Evolutionary conservation across 2,113 vertebrate species (phyloP).

Genomic region (Sturnus vulgaris): DNA sequence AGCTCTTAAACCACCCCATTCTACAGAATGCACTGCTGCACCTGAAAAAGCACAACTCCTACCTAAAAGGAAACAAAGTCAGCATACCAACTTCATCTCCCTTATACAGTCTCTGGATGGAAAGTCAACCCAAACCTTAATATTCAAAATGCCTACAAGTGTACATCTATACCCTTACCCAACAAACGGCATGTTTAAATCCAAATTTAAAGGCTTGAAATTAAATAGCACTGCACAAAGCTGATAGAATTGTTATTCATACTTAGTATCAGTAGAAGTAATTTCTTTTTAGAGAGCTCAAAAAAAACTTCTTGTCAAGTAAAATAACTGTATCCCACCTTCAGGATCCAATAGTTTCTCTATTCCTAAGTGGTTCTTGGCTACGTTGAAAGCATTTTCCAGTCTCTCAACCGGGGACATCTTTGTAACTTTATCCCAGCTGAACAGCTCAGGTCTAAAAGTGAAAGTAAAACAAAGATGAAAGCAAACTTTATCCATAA

Average conservation of each 20-base stretch:
- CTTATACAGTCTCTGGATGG: neutral
- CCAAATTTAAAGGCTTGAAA: neutral
- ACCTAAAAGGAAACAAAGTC: neutral
- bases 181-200: neutral
- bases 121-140: neutral
- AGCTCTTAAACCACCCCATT: neutral
- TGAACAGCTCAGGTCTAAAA: slow-evolving; percentile 86
- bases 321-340: slow-evolving; percentile 74
- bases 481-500: neutral
- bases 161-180: neutral
- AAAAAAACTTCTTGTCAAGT: neutral
- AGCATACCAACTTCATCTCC: neutral
- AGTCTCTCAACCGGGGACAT: slow-evolving; percentile 84
- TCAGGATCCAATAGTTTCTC: slow-evolving; percentile 94
- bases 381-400: slow-evolving; percentile 88
- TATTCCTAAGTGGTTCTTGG: slow-evolving; percentile 87
- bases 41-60: neutral
- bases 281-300: neutral
- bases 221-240: neutral
- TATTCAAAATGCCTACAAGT: accelerated
- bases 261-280: neutral
- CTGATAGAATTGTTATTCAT: neutral
- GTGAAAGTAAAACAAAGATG: neutral
- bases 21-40: neutral
- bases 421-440: slow-evolving; percentile 82